These are phyloP conservation scores for Gila orcuttii DNA, from an alignment of 2,113 vertebrate species.

Conservation along the genomic window DNA sequence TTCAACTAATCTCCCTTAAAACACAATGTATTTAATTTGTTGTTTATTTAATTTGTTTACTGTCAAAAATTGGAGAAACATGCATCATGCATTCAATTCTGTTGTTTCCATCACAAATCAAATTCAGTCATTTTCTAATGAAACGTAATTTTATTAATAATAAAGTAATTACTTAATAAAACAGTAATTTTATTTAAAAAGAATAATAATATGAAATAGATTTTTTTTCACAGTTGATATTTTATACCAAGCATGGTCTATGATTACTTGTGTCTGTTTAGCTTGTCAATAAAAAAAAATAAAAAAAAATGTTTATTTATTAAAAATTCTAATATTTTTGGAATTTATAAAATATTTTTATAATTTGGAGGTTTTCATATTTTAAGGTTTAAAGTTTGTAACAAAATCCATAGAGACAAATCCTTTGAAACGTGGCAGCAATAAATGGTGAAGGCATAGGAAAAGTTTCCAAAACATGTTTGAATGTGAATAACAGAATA, in stretches of 20 bases:
- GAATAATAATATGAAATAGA: too few relatives aligned
- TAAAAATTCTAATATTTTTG: neutral
- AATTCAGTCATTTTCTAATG: too few relatives aligned
- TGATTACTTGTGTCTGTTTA: too few relatives aligned
- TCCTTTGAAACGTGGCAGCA: neutral
- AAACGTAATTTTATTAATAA: too few relatives aligned
- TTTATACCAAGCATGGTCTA: too few relatives aligned
- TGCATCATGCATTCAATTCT: neutral
- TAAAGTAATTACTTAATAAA: too few relatives aligned
- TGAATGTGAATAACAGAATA: neutral
- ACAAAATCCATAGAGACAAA: neutral
- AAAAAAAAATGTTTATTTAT: neutral
- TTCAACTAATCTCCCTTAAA: neutral
- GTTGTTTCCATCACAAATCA: neutral
- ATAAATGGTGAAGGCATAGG: neutral
- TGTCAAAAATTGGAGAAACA: neutral
- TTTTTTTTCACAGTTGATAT: too few relatives aligned
- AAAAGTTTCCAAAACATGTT: neutral
- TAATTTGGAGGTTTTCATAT: neutral
- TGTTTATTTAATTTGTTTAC: neutral
- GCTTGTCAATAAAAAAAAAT: too few relatives aligned
- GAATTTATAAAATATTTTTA: too few relatives aligned
- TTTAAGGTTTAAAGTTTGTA: neutral
- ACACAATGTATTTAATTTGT: neutral
- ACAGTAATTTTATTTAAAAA: too few relatives aligned